Conservation (phyloP, 2,797 vertebrate species). For the Poecilia picta region DNA sequence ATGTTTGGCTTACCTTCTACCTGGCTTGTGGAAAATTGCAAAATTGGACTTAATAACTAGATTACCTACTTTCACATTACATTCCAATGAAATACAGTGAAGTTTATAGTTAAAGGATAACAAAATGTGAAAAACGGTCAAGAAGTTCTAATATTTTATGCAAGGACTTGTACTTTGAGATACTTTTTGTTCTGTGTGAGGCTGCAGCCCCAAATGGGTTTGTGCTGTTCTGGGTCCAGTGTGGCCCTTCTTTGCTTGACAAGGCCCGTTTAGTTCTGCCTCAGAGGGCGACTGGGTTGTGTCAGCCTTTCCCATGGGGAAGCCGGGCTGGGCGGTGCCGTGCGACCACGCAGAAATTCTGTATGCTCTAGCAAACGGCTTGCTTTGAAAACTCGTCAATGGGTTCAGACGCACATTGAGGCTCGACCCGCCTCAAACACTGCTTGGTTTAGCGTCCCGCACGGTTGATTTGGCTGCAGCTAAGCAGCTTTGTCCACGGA, state of each 20-base stretch:
- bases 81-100: not conserved
- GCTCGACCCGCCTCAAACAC: slow-evolving; percentile 54
- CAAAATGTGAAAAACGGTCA: not conserved
- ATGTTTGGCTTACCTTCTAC: not conserved
- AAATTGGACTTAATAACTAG: not conserved
- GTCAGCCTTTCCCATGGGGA: slow-evolving; percentile 81
- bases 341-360: slow-evolving; percentile 82
- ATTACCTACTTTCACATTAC: not conserved
- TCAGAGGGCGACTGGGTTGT: slow-evolving; percentile 69
- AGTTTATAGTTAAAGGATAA: not conserved
- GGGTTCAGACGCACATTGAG: slow-evolving; percentile 76
- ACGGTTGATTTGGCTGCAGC: slow-evolving; percentile 67
- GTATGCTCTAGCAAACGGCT: slow-evolving; percentile 76
- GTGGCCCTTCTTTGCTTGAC: slow-evolving; percentile 39
- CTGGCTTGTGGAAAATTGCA: not conserved
- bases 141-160: not conserved
- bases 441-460: slow-evolving; percentile 69
- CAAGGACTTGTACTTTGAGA: slow-evolving; percentile 39
- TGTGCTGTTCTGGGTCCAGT: slow-evolving; percentile 55
- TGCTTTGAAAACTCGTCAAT: slow-evolving; percentile 78
- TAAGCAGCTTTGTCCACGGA: slow-evolving; percentile 79
- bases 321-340: slow-evolving; percentile 58
- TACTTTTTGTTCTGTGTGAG: slow-evolving; percentile 60
- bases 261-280: slow-evolving; percentile 72
- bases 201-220: slow-evolving; percentile 18